Base-by-base conservation (phyloP, 2,888 invertebrate species). In the Rhynchonema sp. region DNA sequence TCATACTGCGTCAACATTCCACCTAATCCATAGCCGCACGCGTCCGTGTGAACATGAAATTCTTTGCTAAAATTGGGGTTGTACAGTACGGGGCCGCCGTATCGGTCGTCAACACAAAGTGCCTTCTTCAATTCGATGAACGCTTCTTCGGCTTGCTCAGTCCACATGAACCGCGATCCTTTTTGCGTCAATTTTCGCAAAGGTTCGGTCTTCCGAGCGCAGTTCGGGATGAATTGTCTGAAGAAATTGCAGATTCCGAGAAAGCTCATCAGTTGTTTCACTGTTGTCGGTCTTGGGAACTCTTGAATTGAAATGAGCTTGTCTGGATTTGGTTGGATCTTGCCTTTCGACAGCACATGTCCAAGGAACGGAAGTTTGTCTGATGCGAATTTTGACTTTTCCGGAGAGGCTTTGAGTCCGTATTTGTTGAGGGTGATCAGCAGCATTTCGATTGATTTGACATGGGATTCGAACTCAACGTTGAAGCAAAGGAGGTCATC, bases 351-450 rank as follows among this genome's bases (percentile, higher is more conserved):
- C 3, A 55, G 22, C 1, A 55, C 29, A 22, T 66, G 63, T 1
- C 68, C 67, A 13, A 67, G 57, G 55, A 63, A 68, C 6, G 55
- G 53, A 1, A 65, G 57, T 22, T 62, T 38, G 38, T 38, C 38
- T 6, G 9, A 17, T 13, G 9, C 6, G 17, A 38, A 38, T 38
- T 13, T 17, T 13, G 9, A 38, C 38, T 38, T 38, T 38, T 38
- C 38, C n/a, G n/a, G n/a, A n/a, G n/a, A n/a, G n/a, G n/a, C n/a
- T n/a, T n/a, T n/a, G n/a, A n/a, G n/a, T n/a, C n/a, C n/a, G n/a
- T n/a, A n/a, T n/a, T n/a, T n/a, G n/a, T n/a, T n/a, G 38, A 38
- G 38, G 38, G 9, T 38, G 38, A 38, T 38, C 38, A 38, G n/a
- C n/a, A n/a, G n/a, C n/a, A n/a, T n/a, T n/a, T n/a, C n/a, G n/a